Base-by-base conservation (phyloP, 1,140 invertebrate genomes). In the Gonatopus flavifemur region DNA sequence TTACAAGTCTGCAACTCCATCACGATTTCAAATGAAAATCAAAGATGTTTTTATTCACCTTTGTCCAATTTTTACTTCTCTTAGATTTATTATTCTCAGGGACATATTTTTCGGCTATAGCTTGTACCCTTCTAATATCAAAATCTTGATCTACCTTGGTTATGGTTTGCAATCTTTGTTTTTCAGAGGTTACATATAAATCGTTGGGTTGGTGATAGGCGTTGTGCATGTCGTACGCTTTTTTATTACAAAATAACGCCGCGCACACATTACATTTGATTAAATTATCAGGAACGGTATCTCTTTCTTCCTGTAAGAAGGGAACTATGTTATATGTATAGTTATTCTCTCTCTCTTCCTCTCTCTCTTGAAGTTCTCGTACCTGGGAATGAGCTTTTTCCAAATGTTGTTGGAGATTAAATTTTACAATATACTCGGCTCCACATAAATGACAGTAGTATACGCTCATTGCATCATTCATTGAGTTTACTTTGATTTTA, bases 381-480 rank as follows among this genome's bases (percentile, higher is more conserved):
- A 69, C 71, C 63, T 63, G 53, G 39, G 68, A 67, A 55, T 86
- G 85, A 52, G 82, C 80, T 52, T 81, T 78, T 52, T 76, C 75
- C 49, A 86, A 74, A 66, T 87, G 85, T 67, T 83, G 83, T 66
- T 83, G 81, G 50, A 87, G 72, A 70, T 87, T 87, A 44, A 85
- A 85, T 69, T 87, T 87, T 31, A 86, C 78, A 22, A 85, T 79
- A 63, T 86, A 86, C 60, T 87, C 84, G 40, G 80, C 81, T 5
- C 86, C 86, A 70, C 86, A 87, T 30, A 87, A 78, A 56, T 86
- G 80, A 57, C 86, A 87, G 66, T 86, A 87, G 51, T 84, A 86
- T 16, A 86, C 80, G 48, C 80, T 81, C 32, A 85, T 59, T 7
- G 82, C 72, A 50, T 83, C 81, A 9, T 81, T 80, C 53, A 80